phyloP scores from a whole-genome alignment of 2,888 invertebrate species.

The Ichneumon xanthorius region DNA sequence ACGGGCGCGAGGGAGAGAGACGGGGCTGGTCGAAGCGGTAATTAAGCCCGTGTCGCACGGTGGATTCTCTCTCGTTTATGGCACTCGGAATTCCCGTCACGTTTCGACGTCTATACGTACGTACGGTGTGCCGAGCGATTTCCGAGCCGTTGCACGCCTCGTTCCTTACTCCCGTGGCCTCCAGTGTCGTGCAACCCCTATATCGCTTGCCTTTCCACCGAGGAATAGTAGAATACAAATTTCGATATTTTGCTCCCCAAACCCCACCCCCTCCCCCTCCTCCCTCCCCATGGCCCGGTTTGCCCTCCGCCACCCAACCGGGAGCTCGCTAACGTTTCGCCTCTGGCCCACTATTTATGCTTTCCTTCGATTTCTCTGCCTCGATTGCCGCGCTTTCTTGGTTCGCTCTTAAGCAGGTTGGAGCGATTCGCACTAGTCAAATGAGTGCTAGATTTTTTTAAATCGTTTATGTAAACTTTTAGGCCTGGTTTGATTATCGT shows the following conservation, averaged over 20 bases:
- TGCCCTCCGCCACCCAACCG: not conserved
- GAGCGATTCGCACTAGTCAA: too few relatives aligned
- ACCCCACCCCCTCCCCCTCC: not conserved
- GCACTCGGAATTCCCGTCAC: slow-evolving; percentile 75
- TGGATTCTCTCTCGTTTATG: slow-evolving; percentile 67
- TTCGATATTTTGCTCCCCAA: slow-evolving; percentile 61
- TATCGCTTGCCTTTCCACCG: slow-evolving; percentile 58
- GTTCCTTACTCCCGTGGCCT: slow-evolving; percentile 59
- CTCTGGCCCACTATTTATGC: not conserved
- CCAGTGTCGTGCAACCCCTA: slow-evolving; percentile 54
- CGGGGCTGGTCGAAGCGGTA: slow-evolving; percentile 61
- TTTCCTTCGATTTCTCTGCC: not conserved
- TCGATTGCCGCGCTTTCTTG: not conserved
- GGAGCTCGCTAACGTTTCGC: too few relatives aligned
- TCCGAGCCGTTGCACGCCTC: slow-evolving; percentile 72
- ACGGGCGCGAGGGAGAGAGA: slow-evolving; percentile 12
- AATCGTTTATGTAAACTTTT: too few relatives aligned
- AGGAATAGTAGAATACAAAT: slow-evolving; percentile 70
- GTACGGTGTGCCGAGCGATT: slow-evolving; percentile 74
- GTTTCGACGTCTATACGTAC: slow-evolving; percentile 71
- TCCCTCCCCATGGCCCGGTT: not conserved
- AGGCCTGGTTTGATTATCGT: too few relatives aligned
- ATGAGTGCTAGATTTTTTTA: too few relatives aligned
- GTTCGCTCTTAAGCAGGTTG: too few relatives aligned
- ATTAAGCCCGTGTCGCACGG: slow-evolving; percentile 69